Percentiles rank a stretch among this genome's conserved stretches.
Conservation (phyloP, 2,113 vertebrate species). For the Dipodomys ordii region DNA sequence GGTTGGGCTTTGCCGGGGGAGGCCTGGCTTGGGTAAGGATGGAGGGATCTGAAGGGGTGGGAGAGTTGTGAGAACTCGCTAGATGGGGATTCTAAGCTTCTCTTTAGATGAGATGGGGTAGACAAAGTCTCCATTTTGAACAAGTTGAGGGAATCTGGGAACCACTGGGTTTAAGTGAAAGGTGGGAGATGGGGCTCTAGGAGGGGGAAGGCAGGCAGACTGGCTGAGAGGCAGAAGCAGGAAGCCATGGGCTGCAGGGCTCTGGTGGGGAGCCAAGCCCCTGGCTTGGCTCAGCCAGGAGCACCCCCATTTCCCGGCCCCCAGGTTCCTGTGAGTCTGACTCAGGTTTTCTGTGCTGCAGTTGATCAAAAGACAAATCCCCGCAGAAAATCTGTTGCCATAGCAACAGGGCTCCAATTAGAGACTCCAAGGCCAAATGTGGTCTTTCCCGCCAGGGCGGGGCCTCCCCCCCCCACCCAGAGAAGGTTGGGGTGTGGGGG, state of each 20-base stretch:
- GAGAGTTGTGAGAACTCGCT: not conserved
- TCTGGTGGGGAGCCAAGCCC: not conserved
- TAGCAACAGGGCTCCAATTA: slow-evolving; percentile 71
- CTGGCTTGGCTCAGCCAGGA: not conserved
- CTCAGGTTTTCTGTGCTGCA: slow-evolving; percentile 66
- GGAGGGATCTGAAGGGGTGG: not conserved
- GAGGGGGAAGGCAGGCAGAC: not conserved
- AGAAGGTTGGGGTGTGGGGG: not conserved
- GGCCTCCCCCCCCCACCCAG: not conserved
- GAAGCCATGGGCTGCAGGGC: not conserved
- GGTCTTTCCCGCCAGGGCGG: not conserved
- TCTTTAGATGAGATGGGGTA: not conserved
- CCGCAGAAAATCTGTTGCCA: slow-evolving; percentile 75
- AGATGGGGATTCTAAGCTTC: not conserved
- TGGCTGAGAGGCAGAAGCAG: not conserved
- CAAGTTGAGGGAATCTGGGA: not conserved
- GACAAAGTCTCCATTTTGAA: not conserved
- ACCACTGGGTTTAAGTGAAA: too few relatives aligned
- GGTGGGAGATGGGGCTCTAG: not conserved
- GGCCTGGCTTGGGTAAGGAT: not conserved
- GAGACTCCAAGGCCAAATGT: slow-evolving; percentile 61
- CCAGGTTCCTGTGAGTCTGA: slow-evolving; percentile 24
- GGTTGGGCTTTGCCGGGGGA: too few relatives aligned
- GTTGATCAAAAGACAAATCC: slow-evolving; percentile 58
- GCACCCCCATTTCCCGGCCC: not conserved